phyloP scores from a whole-genome alignment of 92 coral and sea anemone genomes.

The Palythoa caribaeorum region DNA sequence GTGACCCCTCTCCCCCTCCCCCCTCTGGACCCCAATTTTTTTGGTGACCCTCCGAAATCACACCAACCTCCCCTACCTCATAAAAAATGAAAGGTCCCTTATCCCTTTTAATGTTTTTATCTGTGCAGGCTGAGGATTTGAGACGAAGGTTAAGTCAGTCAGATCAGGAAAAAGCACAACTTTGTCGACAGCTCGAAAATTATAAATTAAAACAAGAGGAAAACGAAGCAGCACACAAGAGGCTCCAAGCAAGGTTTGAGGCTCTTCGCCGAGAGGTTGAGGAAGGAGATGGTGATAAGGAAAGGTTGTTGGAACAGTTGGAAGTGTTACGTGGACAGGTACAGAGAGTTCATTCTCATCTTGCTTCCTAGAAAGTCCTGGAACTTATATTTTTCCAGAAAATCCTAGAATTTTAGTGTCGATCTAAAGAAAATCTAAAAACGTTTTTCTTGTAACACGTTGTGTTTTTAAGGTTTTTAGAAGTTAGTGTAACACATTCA shows the following conservation, averaged over 20 bases:
- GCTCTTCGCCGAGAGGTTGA: conserved; percentile 80
- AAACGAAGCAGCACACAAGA: conserved; percentile 71
- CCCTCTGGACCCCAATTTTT: no score
- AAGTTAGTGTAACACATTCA: neutral
- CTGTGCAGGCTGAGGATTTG: conserved; percentile 79
- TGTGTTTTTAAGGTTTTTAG: neutral
- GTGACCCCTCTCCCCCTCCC: no score
- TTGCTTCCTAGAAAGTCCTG: no score
- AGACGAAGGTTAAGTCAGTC: conserved; percentile 75
- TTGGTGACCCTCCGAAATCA: no score
- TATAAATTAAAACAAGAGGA: conserved; percentile 79
- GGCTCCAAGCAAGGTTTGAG: conserved; percentile 83
- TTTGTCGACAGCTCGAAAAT: conserved; percentile 69
- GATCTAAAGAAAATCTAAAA: no score
- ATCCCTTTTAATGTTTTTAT: neutral
- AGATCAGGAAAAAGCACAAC: conserved; percentile 74
- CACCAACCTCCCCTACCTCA: no score
- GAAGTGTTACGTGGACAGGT: conserved; percentile 94
- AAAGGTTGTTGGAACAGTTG: conserved; percentile 83
- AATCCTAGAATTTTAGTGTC: no score
- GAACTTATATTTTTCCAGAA: no score
- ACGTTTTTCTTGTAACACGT: no score
- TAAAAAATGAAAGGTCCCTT: no score
- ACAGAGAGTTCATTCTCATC: neutral
- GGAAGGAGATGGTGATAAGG: conserved; percentile 88